Conservation (phyloP, 2,113 vertebrate genomes). For the Dromas ardeola region DNA sequence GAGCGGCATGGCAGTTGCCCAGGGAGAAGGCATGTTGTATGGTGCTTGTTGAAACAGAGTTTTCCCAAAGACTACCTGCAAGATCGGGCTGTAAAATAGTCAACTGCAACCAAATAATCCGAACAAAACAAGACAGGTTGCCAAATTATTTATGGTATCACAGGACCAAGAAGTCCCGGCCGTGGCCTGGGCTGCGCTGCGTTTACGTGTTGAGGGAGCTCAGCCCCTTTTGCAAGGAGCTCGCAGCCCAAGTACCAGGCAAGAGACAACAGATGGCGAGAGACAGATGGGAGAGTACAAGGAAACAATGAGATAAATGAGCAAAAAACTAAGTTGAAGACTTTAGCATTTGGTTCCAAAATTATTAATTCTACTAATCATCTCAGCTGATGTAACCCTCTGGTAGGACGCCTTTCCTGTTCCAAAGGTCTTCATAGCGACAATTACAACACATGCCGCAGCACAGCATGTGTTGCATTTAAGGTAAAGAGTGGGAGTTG, state of each 20-base stretch:
- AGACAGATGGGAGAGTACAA: constrained; percentile 34
- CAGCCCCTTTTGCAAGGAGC: not conserved
- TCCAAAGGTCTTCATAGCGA: not conserved
- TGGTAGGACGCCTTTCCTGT: not conserved
- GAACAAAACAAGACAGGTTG: not conserved
- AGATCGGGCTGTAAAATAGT: not conserved
- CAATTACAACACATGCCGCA: not conserved
- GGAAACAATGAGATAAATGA: constrained; percentile 60
- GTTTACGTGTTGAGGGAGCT: accelerated
- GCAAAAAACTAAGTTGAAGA: constrained; percentile 49
- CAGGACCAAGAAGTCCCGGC: not conserved
- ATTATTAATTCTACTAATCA: not conserved
- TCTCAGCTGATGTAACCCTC: not conserved
- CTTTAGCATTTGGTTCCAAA: not conserved
- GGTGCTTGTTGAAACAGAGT: not conserved
- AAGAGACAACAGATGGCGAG: constrained; percentile 46
- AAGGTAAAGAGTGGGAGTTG: not conserved
- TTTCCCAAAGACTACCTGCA: not conserved
- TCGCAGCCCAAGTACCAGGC: not conserved
- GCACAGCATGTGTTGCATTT: not conserved
- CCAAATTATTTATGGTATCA: not conserved
- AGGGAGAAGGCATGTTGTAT: accelerated
- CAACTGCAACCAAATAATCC: not conserved
- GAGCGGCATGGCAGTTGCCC: not conserved
- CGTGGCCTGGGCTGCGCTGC: accelerated